These are phyloP conservation scores for Pseudococcus jackbeardsleyi DNA, from an alignment of 2,888 invertebrate species.

Conservation along the genomic window DNA sequence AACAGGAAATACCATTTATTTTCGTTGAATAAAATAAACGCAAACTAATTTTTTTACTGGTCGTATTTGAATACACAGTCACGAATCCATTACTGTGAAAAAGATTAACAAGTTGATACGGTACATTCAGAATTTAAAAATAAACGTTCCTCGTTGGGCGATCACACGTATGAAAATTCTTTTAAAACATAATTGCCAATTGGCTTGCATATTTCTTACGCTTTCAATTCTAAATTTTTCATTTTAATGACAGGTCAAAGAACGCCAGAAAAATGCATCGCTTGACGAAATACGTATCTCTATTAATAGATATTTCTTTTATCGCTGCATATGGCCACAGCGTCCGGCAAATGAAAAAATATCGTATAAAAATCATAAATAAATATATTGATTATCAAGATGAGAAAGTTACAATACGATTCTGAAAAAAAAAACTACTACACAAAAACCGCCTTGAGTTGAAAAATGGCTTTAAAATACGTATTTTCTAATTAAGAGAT, in stretches of 20 bases:
- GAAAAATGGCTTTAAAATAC: slow-evolving; percentile 5
- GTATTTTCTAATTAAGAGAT: not conserved
- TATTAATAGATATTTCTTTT: not conserved
- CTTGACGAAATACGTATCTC: not conserved
- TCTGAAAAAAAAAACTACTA: not conserved
- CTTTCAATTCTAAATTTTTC: not conserved
- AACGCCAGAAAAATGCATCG: not conserved
- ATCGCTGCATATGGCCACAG: not conserved
- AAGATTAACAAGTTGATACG: not conserved
- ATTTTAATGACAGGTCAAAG: slow-evolving; percentile 7
- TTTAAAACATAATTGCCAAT: not conserved
- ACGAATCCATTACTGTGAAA: no score
- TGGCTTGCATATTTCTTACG: not conserved
- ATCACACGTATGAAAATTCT: not conserved
- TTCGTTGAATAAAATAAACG: no score
- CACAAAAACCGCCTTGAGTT: not conserved
- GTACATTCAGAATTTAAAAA: not conserved
- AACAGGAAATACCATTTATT: no score
- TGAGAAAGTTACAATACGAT: slow-evolving; percentile 29
- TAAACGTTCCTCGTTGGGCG: not conserved
- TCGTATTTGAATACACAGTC: no score
- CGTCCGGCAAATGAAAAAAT: not conserved
- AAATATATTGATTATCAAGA: slow-evolving; percentile 35
- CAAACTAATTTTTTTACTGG: no score
- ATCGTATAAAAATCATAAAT: slow-evolving; percentile 20